Percentiles rank a stretch among this genome's conserved stretches.
Conservation (phyloP, 2,797 vertebrate species). For the Gymnothorax javanicus region DNA sequence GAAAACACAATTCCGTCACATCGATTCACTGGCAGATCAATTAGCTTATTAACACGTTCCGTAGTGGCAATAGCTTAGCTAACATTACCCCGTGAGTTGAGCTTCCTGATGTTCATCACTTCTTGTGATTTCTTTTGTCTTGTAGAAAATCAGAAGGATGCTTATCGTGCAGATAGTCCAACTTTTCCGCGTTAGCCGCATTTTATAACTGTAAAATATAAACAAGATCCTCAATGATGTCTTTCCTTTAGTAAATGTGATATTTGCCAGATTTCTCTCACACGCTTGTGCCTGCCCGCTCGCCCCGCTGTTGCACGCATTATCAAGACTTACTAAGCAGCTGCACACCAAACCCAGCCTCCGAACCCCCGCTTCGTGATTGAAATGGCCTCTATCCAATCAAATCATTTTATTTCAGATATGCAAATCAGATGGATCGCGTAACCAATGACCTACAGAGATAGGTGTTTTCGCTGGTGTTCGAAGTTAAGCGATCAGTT, state of each 20-base stretch:
- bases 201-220: slow-evolving; percentile 57
- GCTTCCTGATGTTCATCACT: slow-evolving; percentile 78
- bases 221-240: slow-evolving; percentile 12
- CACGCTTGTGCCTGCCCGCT: slow-evolving; percentile 19
- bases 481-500: slow-evolving; percentile 50
- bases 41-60: slow-evolving; percentile 4
- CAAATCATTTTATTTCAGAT: background rate
- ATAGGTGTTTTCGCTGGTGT: slow-evolving; percentile 38
- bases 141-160: slow-evolving; percentile 84
- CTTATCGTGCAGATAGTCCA: slow-evolving; percentile 86
- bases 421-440: slow-evolving; percentile 38
- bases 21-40: background rate
- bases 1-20: background rate
- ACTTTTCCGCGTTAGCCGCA: slow-evolving; percentile 81
- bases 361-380: slow-evolving; percentile 38
- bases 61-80: slow-evolving; percentile 19
- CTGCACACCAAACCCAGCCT: slow-evolving; percentile 43
- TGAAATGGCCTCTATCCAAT: slow-evolving; percentile 46
- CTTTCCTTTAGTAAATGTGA: slow-evolving; percentile 16
- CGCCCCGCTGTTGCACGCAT: slow-evolving; percentile 42
- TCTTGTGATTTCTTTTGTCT: slow-evolving; percentile 83
- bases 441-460: slow-evolving; percentile 36
- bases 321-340: slow-evolving; percentile 53
- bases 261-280: slow-evolving; percentile 33
- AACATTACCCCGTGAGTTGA: slow-evolving; percentile 75